These are phyloP conservation scores for Diarsia mendica DNA, from an alignment of 2,888 invertebrate species.

Conservation along the genomic window DNA sequence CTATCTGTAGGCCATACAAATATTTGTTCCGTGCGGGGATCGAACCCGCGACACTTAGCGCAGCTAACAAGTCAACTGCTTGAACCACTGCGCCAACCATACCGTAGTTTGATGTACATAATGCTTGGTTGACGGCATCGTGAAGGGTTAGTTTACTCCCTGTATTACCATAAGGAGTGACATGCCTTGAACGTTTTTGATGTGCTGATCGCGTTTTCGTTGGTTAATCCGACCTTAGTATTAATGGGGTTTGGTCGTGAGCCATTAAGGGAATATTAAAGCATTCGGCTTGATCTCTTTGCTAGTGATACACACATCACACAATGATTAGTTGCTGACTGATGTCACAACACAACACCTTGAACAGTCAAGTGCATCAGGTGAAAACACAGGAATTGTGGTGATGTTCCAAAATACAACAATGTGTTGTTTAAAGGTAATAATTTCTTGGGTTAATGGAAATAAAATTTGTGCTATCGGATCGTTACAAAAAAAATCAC, in stretches of 20 bases:
- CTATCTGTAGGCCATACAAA: no score
- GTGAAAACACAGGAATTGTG: background rate
- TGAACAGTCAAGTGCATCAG: background rate
- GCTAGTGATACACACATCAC: no score
- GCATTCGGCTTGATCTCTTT: background rate
- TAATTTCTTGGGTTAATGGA: background rate
- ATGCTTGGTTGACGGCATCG: no score
- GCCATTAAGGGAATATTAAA: background rate
- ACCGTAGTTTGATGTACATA: no score
- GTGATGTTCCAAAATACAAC: background rate
- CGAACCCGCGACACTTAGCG: no score
- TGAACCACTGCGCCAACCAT: no score
- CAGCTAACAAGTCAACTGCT: no score
- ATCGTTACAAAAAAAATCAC: background rate
- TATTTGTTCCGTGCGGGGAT: no score
- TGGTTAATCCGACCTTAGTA: background rate
- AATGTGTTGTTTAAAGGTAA: background rate
- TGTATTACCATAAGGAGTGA: no score
- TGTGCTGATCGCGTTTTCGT: background rate
- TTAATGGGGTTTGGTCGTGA: background rate
- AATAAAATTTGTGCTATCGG: background rate
- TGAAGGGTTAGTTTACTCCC: no score
- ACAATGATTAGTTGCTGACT: background rate
- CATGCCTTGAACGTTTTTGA: background rate
- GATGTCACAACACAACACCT: background rate